Evolutionary conservation across 2,888 invertebrate genomes (phyloP), one percentile per base, ranked within the genome.

Genomic region (Drosophila subsilvestris): DNA sequence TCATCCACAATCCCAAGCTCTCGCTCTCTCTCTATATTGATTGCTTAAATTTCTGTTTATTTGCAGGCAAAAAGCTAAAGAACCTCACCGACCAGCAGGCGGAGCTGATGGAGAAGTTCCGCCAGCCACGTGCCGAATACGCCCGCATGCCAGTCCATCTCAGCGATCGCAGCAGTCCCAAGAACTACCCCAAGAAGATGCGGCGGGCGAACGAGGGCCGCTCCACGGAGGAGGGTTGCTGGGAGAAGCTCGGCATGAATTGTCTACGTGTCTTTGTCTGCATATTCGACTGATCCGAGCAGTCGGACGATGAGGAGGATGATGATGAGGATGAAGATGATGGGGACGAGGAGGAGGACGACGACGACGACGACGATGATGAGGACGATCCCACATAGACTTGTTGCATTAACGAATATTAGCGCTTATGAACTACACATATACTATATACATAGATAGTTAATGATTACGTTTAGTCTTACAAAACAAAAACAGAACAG

Each of bases 171-270:
- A 92, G 90, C 66, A 90, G 91, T 78, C 92, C 91, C 0, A 92
- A 92, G 71, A 92, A 92, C 60, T 92, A 92, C 75, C 89, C 91
- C 12, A 92, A 92, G 74, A 92, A 92, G 83, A 92, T 92, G 92
- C 80, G 92, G 7, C 82, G 88, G 5, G 88, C 90, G 14, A 79
- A 90, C 55, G 91, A 91, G 55, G 83, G 85, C 1, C 80, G 79
- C 4, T 75, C 85, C 65, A 89, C 89, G 20, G 90, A 91, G 42
- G 90, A 92, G 56, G 88, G 91, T 29, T 92, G 92, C 74, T 92
- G 92, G 90, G 90, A 91, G 69, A 88, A 89, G 75, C 88, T 90
- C 54, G 91, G 91, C 54, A 83, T 92, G 69, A 92, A 92, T 62
- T 92, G 92, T 76, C 78, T 91, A 67, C 90, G 92, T 18, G 89